phyloP scores from a whole-genome alignment of 2,113 vertebrate species.

The Centropristis striata region DNA sequence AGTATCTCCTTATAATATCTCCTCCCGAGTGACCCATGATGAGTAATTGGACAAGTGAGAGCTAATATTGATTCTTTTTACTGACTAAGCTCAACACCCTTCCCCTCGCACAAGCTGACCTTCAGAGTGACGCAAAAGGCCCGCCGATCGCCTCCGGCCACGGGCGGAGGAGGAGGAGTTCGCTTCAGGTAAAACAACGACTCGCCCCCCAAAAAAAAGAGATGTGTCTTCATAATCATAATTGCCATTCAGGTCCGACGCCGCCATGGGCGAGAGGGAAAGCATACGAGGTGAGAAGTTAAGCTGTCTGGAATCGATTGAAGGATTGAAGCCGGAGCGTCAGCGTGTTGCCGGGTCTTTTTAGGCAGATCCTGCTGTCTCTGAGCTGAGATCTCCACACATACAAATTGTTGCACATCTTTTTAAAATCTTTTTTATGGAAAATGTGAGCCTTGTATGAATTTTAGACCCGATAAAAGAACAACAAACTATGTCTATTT shows the following conservation, averaged over 20 bases:
- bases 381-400: no score
- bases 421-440: no score
- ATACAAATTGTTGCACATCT: no score
- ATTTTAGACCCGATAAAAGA: no score
- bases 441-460: no score
- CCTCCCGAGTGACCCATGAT: conserved; percentile 50
- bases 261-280: neutral
- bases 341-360: conserved; percentile 11
- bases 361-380: conserved; percentile 9
- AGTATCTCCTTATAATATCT: conserved; percentile 63
- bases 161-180: conserved; percentile 5
- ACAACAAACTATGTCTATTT: no score
- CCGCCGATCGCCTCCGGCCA: neutral
- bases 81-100: conserved; percentile 46
- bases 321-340: conserved; percentile 12
- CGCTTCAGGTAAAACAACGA: conserved; percentile 23
- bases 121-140: conserved; percentile 43
- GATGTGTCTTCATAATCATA: conserved; percentile 40
- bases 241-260: conserved; percentile 34
- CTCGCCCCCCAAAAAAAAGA: conserved; percentile 18
- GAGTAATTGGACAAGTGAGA: conserved; percentile 57
- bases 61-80: conserved; percentile 59
- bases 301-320: conserved; percentile 59
- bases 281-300: conserved; percentile 47
- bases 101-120: conserved; percentile 44